These are phyloP conservation scores for Gallinago nigripennis DNA, from an alignment of 2,797 vertebrate species.

Conservation along the genomic window DNA sequence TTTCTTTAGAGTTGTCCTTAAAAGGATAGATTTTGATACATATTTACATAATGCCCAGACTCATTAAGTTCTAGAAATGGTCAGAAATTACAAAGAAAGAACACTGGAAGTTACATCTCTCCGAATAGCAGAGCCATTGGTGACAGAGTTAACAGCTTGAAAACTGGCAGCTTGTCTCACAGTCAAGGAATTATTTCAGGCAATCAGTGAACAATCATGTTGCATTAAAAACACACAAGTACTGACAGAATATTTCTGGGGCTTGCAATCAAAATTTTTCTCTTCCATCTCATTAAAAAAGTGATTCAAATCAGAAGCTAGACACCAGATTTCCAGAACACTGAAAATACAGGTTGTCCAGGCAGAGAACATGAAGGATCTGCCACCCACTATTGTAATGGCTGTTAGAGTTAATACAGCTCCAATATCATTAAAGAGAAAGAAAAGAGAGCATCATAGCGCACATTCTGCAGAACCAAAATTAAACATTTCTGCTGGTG, in stretches of 20 bases:
- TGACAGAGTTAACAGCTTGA: background rate
- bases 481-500: background rate
- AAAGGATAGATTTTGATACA: background rate
- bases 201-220: background rate
- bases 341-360: background rate
- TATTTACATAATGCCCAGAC: background rate
- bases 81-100: constrained; percentile 2
- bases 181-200: background rate
- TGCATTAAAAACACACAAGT: background rate
- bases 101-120: background rate
- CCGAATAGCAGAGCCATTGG: background rate
- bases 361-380: background rate
- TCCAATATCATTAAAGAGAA: background rate
- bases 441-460: background rate
- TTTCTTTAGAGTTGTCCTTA: background rate
- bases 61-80: background rate
- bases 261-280: background rate
- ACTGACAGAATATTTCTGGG: background rate
- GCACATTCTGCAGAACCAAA: background rate
- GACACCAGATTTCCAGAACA: background rate
- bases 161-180: background rate
- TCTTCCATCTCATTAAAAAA: background rate
- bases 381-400: background rate
- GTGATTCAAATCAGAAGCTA: background rate
- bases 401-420: background rate